A percentile compares a stretch with the other conserved stretches of the same genome.
Evolutionary conservation across 2,113 vertebrate genomes (phyloP).

Genomic region (Genyomyrus donnyi): DNA sequence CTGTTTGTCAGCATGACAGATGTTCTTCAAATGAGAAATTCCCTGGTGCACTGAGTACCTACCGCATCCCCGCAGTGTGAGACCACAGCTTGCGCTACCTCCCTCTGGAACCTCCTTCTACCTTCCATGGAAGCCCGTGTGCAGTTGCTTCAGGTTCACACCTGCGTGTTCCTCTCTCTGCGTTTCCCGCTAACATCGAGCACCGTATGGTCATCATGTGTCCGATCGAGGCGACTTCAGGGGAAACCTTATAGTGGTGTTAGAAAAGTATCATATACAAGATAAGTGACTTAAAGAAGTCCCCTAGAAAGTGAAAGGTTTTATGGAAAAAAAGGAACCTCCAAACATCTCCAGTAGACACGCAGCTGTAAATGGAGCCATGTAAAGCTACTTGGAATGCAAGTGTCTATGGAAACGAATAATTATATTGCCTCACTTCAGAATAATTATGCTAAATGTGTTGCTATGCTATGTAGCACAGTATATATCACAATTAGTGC

Average conservation of each 20-base stretch:
- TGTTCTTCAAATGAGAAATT: slow-evolving; percentile 67
- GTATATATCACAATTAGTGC: background rate
- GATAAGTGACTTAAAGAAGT: background rate
- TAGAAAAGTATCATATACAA: background rate
- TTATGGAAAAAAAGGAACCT: background rate
- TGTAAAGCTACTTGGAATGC: background rate
- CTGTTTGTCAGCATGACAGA: slow-evolving; percentile 70
- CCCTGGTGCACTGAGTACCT: slow-evolving; percentile 58
- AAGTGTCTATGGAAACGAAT: background rate
- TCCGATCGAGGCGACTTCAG: background rate
- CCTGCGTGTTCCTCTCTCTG: background rate
- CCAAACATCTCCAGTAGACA: background rate
- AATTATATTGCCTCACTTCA: background rate
- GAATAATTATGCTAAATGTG: slow-evolving; percentile 7
- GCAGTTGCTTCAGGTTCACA: background rate
- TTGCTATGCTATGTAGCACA: background rate
- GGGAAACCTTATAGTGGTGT: background rate
- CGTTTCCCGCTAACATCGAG: background rate
- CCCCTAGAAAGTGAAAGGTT: background rate
- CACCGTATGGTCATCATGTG: background rate
- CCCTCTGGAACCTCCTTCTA: slow-evolving; percentile 21
- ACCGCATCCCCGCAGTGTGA: slow-evolving; percentile 43
- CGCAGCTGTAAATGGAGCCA: background rate
- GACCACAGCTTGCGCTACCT: slow-evolving; percentile 47
- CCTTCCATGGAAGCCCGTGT: background rate